Evolutionary conservation across 2,113 vertebrate species (phyloP).

Genomic region (Zosterops japonicus): DNA sequence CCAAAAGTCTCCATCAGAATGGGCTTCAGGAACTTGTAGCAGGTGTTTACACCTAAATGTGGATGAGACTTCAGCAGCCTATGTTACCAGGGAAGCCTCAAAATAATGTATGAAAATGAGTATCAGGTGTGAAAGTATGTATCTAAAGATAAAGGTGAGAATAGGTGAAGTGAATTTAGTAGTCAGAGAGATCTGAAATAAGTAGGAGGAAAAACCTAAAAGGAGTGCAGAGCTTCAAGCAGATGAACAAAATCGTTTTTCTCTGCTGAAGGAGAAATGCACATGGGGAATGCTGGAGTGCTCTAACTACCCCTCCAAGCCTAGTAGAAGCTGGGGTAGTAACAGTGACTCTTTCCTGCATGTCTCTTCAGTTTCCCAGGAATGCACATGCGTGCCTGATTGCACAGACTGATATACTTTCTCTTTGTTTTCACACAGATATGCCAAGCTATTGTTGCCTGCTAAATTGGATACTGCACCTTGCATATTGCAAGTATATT

Average conservation of each 20-base stretch:
- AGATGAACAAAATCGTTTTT: not conserved
- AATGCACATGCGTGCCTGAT: not conserved
- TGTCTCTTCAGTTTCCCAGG: not conserved
- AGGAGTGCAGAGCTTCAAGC: not conserved
- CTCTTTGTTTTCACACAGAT: not conserved
- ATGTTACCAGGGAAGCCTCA: not conserved
- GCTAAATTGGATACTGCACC: rapidly evolving
- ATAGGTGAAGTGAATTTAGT: not conserved
- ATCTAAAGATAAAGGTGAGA: not conserved
- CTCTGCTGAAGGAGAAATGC: not conserved
- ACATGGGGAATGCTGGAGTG: not conserved
- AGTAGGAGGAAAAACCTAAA: not conserved
- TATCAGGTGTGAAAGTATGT: not conserved
- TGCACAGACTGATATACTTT: not conserved
- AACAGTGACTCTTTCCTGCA: not conserved
- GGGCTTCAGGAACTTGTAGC: not conserved
- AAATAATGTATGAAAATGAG: not conserved
- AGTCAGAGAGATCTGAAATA: not conserved
- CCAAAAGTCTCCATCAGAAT: not conserved
- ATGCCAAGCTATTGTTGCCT: not conserved
- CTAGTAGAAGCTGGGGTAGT: not conserved
- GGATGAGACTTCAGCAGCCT: not conserved
- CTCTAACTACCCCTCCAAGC: not conserved
- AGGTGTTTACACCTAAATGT: not conserved
- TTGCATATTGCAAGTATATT: not conserved